Evolutionary conservation across 2,888 invertebrate genomes (phyloP).

Genomic region (Philopedon plagiatum): DNA sequence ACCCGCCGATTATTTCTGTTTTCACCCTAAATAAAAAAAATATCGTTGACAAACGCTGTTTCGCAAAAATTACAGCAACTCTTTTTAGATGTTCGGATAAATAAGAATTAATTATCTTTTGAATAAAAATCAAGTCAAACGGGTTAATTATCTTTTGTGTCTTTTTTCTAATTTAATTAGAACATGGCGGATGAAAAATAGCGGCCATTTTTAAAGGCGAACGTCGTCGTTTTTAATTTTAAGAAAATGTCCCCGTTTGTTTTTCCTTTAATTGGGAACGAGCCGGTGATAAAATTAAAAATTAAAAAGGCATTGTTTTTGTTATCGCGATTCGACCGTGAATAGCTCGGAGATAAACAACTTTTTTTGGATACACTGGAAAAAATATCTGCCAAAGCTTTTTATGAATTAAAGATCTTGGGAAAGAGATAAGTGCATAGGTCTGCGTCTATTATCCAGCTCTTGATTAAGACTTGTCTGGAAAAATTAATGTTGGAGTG

Average conservation of each 20-base stretch:
- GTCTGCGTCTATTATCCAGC: no score
- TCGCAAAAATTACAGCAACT: slow-evolving; percentile 37
- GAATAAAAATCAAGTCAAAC: slow-evolving; percentile 64
- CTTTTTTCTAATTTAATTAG: slow-evolving; percentile 51
- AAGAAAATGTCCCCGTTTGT: slow-evolving; percentile 49
- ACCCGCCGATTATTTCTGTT: neutral
- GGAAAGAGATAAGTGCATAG: no score
- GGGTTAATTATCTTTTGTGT: slow-evolving; percentile 58
- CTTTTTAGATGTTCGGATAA: slow-evolving; percentile 55
- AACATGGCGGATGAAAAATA: slow-evolving; percentile 53
- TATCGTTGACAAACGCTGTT: neutral
- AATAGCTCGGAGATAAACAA: slow-evolving; percentile 10
- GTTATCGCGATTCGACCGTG: slow-evolving; percentile 34
- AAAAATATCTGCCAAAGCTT: neutral
- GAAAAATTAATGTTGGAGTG: no score
- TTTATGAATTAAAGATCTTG: no score
- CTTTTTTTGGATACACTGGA: neutral
- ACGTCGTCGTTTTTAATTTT: slow-evolving; percentile 50
- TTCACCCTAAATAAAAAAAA: neutral
- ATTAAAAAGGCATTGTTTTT: slow-evolving; percentile 52
- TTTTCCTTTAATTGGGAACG: slow-evolving; percentile 49
- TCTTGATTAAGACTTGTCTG: no score
- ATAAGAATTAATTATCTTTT: slow-evolving; percentile 59
- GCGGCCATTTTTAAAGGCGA: slow-evolving; percentile 49
- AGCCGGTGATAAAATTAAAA: slow-evolving; percentile 51